A percentile compares a stretch with the other conserved stretches of the same genome.
These are phyloP conservation scores for Hypothenemus hampei DNA, from an alignment of 1,140 invertebrate species.

Conservation along the genomic window DNA sequence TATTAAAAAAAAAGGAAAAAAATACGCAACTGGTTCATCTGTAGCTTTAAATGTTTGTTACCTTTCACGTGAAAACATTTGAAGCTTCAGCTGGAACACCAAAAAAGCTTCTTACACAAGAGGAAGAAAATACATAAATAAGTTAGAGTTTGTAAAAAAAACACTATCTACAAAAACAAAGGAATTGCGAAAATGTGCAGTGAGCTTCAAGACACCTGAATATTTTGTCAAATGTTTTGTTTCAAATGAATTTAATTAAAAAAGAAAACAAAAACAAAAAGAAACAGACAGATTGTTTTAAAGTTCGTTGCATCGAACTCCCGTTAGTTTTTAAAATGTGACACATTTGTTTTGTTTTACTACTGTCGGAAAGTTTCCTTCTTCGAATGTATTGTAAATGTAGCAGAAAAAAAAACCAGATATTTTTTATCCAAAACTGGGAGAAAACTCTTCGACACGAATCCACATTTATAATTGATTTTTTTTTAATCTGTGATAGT, in stretches of 20 bases:
- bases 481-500: conserved; percentile 47
- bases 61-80: too few species aligned
- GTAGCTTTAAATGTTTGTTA: too few species aligned
- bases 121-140: too few species aligned
- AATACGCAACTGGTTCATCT: too few species aligned
- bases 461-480: conserved; percentile 35
- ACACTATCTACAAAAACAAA: too few species aligned
- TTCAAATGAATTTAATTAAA: too few species aligned
- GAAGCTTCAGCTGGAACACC: too few species aligned
- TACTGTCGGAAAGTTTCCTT: conserved; percentile 5
- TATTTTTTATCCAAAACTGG: conserved; percentile 18
- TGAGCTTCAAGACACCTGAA: conserved; percentile 3
- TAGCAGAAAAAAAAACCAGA: too few species aligned
- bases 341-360: conserved; percentile 19
- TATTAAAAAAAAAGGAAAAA: too few species aligned
- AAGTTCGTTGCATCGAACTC: conserved; percentile 12
- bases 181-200: conserved; percentile 23
- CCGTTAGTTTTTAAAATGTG: conserved; percentile 23
- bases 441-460: conserved; percentile 7
- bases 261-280: too few species aligned
- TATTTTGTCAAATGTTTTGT: neutral
- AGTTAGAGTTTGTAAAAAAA: conserved; percentile 23
- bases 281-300: neutral
- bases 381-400: conserved; percentile 3
- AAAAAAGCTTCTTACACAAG: too few species aligned